Evolutionary conservation across 1,140 invertebrate genomes (phyloP).

Genomic region (Neoseiulus cucumeris): DNA sequence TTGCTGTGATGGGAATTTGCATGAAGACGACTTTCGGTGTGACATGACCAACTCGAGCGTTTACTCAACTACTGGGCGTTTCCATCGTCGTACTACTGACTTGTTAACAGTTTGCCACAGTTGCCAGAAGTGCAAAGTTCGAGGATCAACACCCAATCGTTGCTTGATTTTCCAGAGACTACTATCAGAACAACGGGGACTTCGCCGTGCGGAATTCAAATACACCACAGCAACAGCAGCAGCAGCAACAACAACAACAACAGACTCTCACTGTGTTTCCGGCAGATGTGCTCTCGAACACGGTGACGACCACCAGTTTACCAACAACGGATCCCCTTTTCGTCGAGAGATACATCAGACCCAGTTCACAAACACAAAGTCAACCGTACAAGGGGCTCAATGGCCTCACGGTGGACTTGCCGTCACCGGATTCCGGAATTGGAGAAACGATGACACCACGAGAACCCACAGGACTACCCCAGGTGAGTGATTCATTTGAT

Average conservation of each 20-base stretch:
- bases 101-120: too few relatives aligned
- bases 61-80: too few relatives aligned
- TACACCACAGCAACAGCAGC: not conserved
- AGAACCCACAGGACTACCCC: slow-evolving; percentile 64
- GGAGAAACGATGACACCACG: slow-evolving; percentile 69
- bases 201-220: not conserved
- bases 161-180: not conserved
- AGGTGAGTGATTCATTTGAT: slow-evolving; percentile 38
- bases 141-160: too few relatives aligned
- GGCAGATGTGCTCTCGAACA: not conserved
- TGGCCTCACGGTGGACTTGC: slow-evolving; percentile 59
- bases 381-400: slow-evolving; percentile 16
- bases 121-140: too few relatives aligned
- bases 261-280: not conserved
- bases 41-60: too few relatives aligned
- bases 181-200: slow-evolving; percentile 2
- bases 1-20: too few relatives aligned
- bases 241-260: not conserved
- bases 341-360: slow-evolving; percentile 37
- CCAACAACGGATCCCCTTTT: slow-evolving; percentile 29
- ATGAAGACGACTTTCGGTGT: too few relatives aligned
- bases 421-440: slow-evolving; percentile 73
- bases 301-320: slow-evolving; percentile 21
- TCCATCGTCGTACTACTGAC: too few relatives aligned
- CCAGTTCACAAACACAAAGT: slow-evolving; percentile 9